Evolutionary conservation across 2,113 vertebrate genomes (phyloP), one percentile per base, ranked within the genome.

Genomic region (Strix aluco): DNA sequence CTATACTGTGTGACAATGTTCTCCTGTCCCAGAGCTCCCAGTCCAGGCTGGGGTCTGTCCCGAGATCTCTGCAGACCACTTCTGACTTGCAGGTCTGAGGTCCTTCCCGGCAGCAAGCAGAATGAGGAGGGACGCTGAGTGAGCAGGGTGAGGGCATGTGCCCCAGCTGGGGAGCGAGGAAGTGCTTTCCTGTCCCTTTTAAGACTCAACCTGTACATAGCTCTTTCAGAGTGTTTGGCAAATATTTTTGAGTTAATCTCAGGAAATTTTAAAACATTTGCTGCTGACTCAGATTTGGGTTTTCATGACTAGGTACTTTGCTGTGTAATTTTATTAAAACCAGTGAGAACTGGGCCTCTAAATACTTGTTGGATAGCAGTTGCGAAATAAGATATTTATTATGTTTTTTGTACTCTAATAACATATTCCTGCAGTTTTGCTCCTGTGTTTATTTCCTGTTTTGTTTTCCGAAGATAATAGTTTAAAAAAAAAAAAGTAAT

Each of bases 31-130:
- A 51, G 23, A 81, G 59, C 32, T 84, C 63, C 59, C 69, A 27
- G 27, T 79, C n/a, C 57, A 44, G 26, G 26, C 46, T 85, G 26
- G 32, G 34, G 32, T 26, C 40, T 67, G 11, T 73, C 40, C 42
- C 0, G 1, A 81, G 67, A 44, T 6, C 7, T 83, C 30, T 62
- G 34, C 32, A 57, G 29, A 23, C 21, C 1, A 2, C 6, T 54
- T 46, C 49, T 20, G 26, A 29, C 25, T 21, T 26, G 62, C 5
- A 38, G 49, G 7, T 59, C 49, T 47, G 40, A 46, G 44, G 15
- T 63, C 12, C 15, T 65, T 80, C 49, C 67, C 0, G 1, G 34
- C 5, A 4, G 57, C 0, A 12, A n/a, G 52, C 13, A 51, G 61
- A 38, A 3, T 15, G 51, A 46, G 69, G 30, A 49, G 38, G 44